Conservation (phyloP, 2,888 invertebrate species). For the Phaonia tiefii region DNA sequence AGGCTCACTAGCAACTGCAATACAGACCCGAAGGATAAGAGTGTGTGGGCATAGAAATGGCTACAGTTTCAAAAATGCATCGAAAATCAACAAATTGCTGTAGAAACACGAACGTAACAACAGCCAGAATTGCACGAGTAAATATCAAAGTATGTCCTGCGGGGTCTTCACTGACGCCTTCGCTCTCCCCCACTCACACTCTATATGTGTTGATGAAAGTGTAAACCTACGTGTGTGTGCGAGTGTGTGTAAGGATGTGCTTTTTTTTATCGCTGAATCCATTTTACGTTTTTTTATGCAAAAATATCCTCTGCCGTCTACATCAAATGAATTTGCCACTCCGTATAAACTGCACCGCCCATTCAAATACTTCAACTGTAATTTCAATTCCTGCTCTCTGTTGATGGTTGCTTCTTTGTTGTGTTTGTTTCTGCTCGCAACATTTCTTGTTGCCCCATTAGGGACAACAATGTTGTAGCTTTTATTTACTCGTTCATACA, state of each 20-base stretch:
- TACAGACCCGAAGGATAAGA: neutral
- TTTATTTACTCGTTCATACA: slow-evolving; percentile 55
- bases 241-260: neutral
- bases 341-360: slow-evolving; percentile 56
- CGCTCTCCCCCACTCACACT: neutral
- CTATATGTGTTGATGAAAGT: neutral
- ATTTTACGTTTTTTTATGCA: slow-evolving; percentile 29
- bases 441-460: slow-evolving; percentile 59
- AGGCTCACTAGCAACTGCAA: slow-evolving; percentile 7
- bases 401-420: neutral
- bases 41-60: slow-evolving; percentile 34
- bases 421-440: slow-evolving; percentile 32
- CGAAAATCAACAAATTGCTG: slow-evolving; percentile 69
- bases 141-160: slow-evolving; percentile 64
- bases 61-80: slow-evolving; percentile 66
- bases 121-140: slow-evolving; percentile 46
- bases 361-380: slow-evolving; percentile 57
- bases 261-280: slow-evolving; percentile 25
- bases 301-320: slow-evolving; percentile 40
- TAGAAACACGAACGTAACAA: slow-evolving; percentile 49
- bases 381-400: slow-evolving; percentile 7
- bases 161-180: slow-evolving; percentile 35
- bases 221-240: slow-evolving; percentile 29
- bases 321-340: slow-evolving; percentile 60
- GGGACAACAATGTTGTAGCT: slow-evolving; percentile 56